Base-by-base conservation (phyloP, 2,113 vertebrate species). In the Delphinus delphis region DNA sequence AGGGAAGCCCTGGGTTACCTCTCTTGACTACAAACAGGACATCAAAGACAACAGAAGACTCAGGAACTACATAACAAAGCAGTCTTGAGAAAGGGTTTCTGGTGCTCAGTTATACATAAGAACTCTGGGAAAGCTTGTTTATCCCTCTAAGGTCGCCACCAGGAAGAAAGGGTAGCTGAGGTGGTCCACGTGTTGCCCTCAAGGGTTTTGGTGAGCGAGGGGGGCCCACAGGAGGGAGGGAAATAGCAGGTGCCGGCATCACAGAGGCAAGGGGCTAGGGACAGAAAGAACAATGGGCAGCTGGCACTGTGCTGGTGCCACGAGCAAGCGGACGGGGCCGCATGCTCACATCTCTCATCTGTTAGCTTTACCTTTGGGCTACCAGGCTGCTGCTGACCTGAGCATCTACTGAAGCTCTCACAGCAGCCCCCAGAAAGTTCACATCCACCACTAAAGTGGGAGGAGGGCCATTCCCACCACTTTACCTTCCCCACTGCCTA, bases 1-100 rank as follows among this genome's bases (percentile, higher is more conserved):
- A 50, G 50, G 50, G 50, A 50, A 50, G 50, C 13, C 50, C 14
- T n/a, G 68, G 77, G 58, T 89, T 82, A 94, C 81, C 94, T 89
- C 73, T 85, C 60, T 62, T 65, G 3, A 93, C 71, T 70, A 58
- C 28, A 97, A 88, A 80, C 33, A 92, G 74, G 41, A 77, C 44
- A 93, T 67, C 38, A 76, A 84, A 84, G 31, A 41, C 12, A 65
- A 89, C 95, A 87, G 33, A 93, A 96, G 88, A 67, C 21, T 44
- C 7, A 73, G 77, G 18, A 68, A 81, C 85, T 28, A 62, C 4
- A 4, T 55, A 73, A 73, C 28, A 82, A 81, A 96, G 41, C 47
- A 67, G 62, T 84, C 83, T 80, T 77, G 38, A 31, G 38, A 67
- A 44, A 67, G 3, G n/a, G 25, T 31, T 90, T 92, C 60, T 63